Base-by-base conservation (phyloP, 2,888 invertebrate genomes). In the Salticus scenicus region DNA sequence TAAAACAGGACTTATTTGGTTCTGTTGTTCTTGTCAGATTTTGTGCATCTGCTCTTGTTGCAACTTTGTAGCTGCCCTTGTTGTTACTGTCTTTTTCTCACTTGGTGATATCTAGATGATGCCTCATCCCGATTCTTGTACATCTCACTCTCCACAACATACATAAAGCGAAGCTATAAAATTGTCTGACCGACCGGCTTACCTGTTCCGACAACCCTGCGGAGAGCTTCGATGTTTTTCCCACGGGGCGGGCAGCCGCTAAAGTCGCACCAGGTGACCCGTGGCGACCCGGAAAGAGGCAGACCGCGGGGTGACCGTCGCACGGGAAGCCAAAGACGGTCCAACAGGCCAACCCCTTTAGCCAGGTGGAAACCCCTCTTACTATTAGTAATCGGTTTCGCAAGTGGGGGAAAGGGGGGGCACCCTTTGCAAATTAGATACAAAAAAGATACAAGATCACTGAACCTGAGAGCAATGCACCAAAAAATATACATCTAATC, bases 251-350 rank as follows among this genome's bases (percentile, higher is more conserved):
- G 57, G 47, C 47, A 71, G 76, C 76, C 83, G 76, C 76, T 71
- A 66, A 63, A 24, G 42, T 37, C 76, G 64, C 66, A 66, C 30
- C 76, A 64, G 57, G 71, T 77, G 83, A 83, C 83, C 83, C 83
- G 83, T 81, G 81, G 66, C 75, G 83, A 83, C 83, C 82, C 82
- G 82, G 82, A 82, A 82, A 74, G 73, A 57, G 83, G 47, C 47
- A 47, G 47, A 47, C 47, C 47, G 47, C 47, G 47, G 47, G 47
- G 83, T 77, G 77, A 77, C 83, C 83, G 77, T 83, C 83, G 83
- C 77, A 83, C 66, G 83, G 83, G 83, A 82, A 76, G 47, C 7
- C 2, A 17, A 2, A 37, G 37, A 47, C 47, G 47, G n/a, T 47
- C 47, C 14, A 47, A 47, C 47, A n/a, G n/a, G n/a, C 7, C 47